Conservation (phyloP, 2,797 vertebrate genomes). For the Aulostomus chinensis region DNA sequence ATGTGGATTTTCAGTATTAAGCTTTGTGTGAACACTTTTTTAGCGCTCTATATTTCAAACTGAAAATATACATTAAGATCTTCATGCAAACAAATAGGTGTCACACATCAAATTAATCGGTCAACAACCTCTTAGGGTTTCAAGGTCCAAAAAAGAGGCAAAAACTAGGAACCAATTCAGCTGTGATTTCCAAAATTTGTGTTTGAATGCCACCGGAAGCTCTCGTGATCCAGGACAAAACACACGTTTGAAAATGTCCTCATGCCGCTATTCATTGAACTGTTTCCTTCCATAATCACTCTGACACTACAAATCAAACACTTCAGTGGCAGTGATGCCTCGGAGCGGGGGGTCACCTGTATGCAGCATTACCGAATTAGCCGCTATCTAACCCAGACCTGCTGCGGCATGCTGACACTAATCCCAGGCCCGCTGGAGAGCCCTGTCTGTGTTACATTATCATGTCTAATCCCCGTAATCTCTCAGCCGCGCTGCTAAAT, state of each 20-base stretch:
- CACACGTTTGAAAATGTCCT: constrained; percentile 31
- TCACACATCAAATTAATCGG: constrained; percentile 14
- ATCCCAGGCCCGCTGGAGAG: constrained; percentile 75
- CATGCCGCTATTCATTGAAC: constrained; percentile 5
- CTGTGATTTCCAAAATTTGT: constrained; percentile 8
- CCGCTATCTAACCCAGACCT: constrained; percentile 84
- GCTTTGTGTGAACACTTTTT: too few species aligned
- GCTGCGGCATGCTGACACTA: constrained; percentile 79
- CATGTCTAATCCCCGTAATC: constrained; percentile 79
- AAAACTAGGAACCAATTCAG: constrained; percentile 9
- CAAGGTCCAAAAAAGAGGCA: neutral
- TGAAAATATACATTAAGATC: too few species aligned
- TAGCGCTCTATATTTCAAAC: too few species aligned
- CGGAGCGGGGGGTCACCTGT: constrained; percentile 79
- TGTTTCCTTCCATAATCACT: constrained; percentile 53
- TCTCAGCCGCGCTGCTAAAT: constrained; percentile 75
- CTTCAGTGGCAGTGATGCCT: constrained; percentile 63
- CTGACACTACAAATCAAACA: constrained; percentile 67
- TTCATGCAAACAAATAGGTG: too few species aligned
- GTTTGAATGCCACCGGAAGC: constrained; percentile 9
- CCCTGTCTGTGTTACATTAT: constrained; percentile 79
- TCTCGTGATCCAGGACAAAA: constrained; percentile 27
- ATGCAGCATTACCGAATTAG: constrained; percentile 81
- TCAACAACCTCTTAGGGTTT: neutral
- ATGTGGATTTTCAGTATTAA: too few species aligned